Evolutionary conservation across 2,797 vertebrate species (phyloP).

Genomic region (Pogoniulus pusillus): DNA sequence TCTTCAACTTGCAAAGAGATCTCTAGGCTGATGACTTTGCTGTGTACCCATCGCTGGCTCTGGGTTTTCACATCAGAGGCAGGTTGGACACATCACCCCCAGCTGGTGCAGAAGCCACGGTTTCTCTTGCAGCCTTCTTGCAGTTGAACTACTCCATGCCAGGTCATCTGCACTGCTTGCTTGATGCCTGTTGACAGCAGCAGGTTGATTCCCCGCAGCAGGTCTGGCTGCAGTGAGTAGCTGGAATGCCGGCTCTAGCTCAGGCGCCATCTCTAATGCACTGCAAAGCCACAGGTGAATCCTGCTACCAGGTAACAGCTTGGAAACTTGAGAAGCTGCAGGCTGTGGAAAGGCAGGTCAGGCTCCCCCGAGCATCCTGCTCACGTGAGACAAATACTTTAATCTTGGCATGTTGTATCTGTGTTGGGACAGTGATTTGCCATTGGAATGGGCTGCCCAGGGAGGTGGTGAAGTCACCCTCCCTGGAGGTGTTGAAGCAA

Average conservation of each 20-base stretch:
- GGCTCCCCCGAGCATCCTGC: background rate
- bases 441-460: no score
- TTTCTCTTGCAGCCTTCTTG: background rate
- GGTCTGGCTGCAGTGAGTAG: background rate
- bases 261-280: background rate
- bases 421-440: no score
- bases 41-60: rapidly evolving
- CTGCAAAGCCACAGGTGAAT: background rate
- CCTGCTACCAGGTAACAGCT: background rate
- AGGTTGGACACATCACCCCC: background rate
- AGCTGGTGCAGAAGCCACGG: background rate
- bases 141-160: background rate
- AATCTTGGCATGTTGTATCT: background rate
- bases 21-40: background rate
- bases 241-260: background rate
- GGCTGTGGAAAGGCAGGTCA: background rate
- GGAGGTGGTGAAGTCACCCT: no score
- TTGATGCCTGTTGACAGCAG: background rate
- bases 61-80: background rate
- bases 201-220: background rate
- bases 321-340: background rate
- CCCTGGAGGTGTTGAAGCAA: no score
- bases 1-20: background rate
- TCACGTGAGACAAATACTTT: background rate
- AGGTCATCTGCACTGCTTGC: background rate